Percentiles rank a stretch among this genome's conserved stretches.
These are phyloP conservation scores for Blastobasis lacticolella DNA, from an alignment of 2,888 invertebrate genomes.

Conservation along the genomic window DNA sequence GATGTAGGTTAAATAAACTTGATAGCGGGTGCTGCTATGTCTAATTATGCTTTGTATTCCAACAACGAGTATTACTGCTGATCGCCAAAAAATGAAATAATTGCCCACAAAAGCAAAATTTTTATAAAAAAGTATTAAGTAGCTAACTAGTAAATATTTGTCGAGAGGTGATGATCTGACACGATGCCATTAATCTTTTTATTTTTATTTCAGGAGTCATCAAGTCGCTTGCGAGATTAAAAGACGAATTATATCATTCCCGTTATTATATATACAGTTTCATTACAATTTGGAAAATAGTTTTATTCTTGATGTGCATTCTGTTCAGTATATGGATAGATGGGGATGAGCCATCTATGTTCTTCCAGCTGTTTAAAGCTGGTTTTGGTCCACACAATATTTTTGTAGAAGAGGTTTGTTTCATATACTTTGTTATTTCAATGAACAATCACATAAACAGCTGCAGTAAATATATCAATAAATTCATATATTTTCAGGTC, in stretches of 20 bases:
- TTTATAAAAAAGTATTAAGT: too few relatives aligned
- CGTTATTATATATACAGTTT: slow-evolving; percentile 94
- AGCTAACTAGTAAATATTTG: too few relatives aligned
- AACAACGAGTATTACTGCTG: too few relatives aligned
- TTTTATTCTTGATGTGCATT: slow-evolving; percentile 83
- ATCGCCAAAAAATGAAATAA: too few relatives aligned
- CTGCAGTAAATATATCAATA: neutral
- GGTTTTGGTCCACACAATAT: slow-evolving; percentile 88
- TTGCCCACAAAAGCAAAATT: too few relatives aligned
- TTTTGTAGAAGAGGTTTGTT: slow-evolving; percentile 79
- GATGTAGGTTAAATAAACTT: too few relatives aligned
- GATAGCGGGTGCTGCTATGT: too few relatives aligned
- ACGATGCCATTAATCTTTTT: neutral
- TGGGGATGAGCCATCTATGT: slow-evolving; percentile 83
- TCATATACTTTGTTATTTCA: too few relatives aligned
- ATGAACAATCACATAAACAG: neutral
- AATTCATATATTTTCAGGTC: slow-evolving; percentile 52
- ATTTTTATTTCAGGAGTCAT: slow-evolving; percentile 73
- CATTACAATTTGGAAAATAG: slow-evolving; percentile 93
- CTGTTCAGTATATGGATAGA: slow-evolving; percentile 82
- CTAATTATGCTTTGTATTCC: too few relatives aligned
- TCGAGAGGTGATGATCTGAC: too few relatives aligned
- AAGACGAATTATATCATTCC: slow-evolving; percentile 84
- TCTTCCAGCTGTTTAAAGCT: slow-evolving; percentile 82
- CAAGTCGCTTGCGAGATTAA: slow-evolving; percentile 82